These are phyloP conservation scores for Palythoa heliodiscus DNA, from an alignment of 92 coral and sea anemone species.

Conservation along the genomic window DNA sequence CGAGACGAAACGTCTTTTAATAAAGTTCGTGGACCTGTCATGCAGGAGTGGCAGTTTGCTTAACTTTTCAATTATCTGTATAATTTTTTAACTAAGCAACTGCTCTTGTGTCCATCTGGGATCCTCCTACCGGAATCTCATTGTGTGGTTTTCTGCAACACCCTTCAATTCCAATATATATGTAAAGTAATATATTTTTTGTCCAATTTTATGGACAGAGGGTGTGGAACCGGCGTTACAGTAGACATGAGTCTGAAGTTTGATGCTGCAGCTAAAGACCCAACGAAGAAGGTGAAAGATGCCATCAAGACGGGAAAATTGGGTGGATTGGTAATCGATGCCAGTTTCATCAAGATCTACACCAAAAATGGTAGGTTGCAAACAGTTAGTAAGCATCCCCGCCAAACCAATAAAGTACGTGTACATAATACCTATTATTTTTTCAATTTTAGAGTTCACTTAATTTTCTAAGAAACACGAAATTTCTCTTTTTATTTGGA, in stretches of 20 bases:
- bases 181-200: background rate
- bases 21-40: too few relatives aligned
- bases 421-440: too few relatives aligned
- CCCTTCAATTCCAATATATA: background rate
- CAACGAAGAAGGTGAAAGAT: slow-evolving; percentile 35
- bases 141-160: background rate
- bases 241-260: slow-evolving; percentile 33
- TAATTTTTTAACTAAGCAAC: too few relatives aligned
- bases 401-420: too few relatives aligned
- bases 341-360: slow-evolving; percentile 26
- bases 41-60: too few relatives aligned
- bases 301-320: slow-evolving; percentile 40
- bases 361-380: slow-evolving; percentile 16
- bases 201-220: background rate
- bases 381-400: background rate
- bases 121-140: too few relatives aligned
- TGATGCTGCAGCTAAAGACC: slow-evolving; percentile 20
- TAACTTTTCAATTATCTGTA: too few relatives aligned
- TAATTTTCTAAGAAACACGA: too few relatives aligned
- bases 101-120: too few relatives aligned
- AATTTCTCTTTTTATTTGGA: too few relatives aligned
- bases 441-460: too few relatives aligned
- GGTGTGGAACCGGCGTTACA: background rate
- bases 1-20: too few relatives aligned
- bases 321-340: slow-evolving; percentile 10